phyloP scores from a whole-genome alignment of 2,888 invertebrate species.

The Spisula solida region DNA sequence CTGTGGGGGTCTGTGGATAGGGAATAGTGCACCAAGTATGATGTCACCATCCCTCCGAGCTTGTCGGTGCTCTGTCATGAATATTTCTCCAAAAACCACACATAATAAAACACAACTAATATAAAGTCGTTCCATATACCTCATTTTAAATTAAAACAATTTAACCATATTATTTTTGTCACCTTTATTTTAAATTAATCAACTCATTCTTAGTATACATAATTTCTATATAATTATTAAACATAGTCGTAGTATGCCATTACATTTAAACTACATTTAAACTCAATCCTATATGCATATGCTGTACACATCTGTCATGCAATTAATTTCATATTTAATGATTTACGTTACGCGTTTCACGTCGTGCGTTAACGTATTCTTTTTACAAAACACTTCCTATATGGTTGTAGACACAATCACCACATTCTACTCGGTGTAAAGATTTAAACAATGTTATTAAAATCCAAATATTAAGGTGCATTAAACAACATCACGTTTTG shows the following conservation, averaged over 20 bases:
- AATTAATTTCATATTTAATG: conserved; percentile 6
- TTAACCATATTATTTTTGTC: neutral
- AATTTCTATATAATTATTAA: neutral
- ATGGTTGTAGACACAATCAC: neutral
- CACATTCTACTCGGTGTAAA: neutral
- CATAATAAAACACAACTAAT: neutral
- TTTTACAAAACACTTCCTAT: conserved; percentile 12
- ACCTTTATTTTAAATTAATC: neutral
- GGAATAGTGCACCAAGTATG: conserved; percentile 89
- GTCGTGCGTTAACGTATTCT: neutral
- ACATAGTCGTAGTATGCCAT: neutral
- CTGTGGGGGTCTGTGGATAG: conserved; percentile 89
- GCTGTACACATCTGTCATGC: conserved; percentile 2
- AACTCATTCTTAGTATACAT: neutral
- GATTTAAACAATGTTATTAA: neutral
- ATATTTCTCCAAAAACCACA: neutral
- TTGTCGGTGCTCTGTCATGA: conserved; percentile 55
- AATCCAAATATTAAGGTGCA: conserved; percentile 5
- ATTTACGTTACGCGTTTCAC: conserved; percentile 10
- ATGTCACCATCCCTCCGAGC: conserved; percentile 89
- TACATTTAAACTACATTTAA: conserved; percentile 6
- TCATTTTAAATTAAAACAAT: conserved; percentile 5
- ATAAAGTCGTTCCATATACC: neutral
- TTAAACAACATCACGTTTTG: neutral
- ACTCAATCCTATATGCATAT: conserved; percentile 24